These are phyloP conservation scores for Volucella inanis DNA, from an alignment of 2,888 invertebrate species.

Conservation along the genomic window DNA sequence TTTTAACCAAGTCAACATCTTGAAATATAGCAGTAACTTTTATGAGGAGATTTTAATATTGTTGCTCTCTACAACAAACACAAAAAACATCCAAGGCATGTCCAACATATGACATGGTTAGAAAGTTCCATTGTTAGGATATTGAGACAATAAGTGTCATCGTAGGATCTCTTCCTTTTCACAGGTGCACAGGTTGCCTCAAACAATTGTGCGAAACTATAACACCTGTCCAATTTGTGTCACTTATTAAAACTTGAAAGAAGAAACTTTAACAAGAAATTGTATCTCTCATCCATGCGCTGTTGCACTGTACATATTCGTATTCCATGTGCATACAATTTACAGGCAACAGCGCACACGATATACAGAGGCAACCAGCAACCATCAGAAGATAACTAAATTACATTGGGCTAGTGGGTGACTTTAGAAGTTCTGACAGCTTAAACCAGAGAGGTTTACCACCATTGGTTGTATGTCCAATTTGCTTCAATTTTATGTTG, in stretches of 20 bases:
- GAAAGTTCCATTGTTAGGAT: background rate
- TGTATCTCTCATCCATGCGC: background rate
- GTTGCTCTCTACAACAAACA: too few relatives aligned
- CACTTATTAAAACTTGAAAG: conserved; percentile 9
- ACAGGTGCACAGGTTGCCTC: too few relatives aligned
- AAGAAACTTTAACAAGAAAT: conserved; percentile 7
- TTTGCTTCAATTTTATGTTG: conserved; percentile 36
- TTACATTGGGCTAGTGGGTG: background rate
- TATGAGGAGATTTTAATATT: too few relatives aligned
- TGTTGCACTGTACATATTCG: too few relatives aligned
- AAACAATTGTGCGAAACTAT: conserved; percentile 17
- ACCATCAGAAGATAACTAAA: conserved; percentile 8
- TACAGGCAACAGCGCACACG: conserved; percentile 16
- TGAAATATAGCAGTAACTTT: too few relatives aligned
- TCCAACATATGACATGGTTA: too few relatives aligned
- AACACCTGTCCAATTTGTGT: conserved; percentile 50
- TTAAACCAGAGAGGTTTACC: conserved; percentile 20
- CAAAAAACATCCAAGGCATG: too few relatives aligned
- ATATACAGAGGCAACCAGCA: background rate
- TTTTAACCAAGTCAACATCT: too few relatives aligned
- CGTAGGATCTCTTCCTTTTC: too few relatives aligned
- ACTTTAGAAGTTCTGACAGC: conserved; percentile 9
- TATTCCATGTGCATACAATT: conserved; percentile 8
- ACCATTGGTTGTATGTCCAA: conserved; percentile 17
- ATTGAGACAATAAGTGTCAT: conserved; percentile 30